Conservation (phyloP, 2,797 vertebrate genomes). For the Darevskia mixta region DNA sequence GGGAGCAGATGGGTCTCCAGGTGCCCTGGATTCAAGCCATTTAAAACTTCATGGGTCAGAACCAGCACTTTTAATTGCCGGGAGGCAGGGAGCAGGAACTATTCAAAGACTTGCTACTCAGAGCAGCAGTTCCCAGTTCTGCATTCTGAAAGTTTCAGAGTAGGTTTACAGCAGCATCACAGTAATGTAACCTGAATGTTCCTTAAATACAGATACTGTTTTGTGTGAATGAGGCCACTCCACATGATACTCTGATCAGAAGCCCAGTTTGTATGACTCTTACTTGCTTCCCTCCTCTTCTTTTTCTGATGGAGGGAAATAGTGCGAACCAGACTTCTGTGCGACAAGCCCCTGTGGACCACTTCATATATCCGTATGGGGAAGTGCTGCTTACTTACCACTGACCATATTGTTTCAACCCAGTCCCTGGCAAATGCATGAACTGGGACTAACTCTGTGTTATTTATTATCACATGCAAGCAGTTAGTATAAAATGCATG, state of each 20-base stretch:
- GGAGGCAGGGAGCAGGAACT: background rate
- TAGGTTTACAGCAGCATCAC: background rate
- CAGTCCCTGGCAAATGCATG: background rate
- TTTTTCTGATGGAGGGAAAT: background rate
- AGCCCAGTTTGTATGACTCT: background rate
- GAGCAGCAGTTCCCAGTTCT: background rate
- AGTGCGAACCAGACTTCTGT: background rate
- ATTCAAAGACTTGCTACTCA: background rate
- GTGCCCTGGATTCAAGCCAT: background rate
- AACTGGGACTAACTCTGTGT: background rate
- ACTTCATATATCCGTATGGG: no score
- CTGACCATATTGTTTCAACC: background rate
- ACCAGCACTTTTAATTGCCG: background rate
- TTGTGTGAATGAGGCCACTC: background rate
- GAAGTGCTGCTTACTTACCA: background rate
- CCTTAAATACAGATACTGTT: background rate
- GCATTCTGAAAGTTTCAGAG: background rate
- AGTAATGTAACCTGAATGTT: background rate
- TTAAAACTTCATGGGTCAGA: background rate
- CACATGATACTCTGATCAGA: background rate
- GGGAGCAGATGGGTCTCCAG: background rate
- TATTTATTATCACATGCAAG: background rate
- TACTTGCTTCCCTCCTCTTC: background rate
- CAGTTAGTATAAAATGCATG: background rate
- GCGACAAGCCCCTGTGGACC: background rate